Conservation (phyloP, 35 echinoderm and acorn worm genomes). For the Stichopus chloronotus region DNA sequence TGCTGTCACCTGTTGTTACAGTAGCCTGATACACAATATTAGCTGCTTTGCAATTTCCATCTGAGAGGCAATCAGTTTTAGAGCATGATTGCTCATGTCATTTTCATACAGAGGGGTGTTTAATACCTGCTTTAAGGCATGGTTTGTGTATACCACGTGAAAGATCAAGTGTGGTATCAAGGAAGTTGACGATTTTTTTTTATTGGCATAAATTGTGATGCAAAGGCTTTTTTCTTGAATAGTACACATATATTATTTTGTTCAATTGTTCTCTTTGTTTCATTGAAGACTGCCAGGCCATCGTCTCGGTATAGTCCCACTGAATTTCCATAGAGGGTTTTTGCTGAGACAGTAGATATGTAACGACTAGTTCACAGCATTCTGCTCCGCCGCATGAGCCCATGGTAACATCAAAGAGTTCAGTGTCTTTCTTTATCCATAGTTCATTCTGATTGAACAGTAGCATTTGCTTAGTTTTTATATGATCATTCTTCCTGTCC, state of each 20-base stretch:
- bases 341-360: no score
- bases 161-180: no score
- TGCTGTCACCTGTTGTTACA: no score
- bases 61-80: background rate
- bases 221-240: conserved; percentile 13
- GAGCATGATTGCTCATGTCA: background rate
- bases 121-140: background rate
- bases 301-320: conserved; percentile 18
- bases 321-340: background rate
- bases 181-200: conserved; percentile 3
- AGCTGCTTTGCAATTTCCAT: no score
- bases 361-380: no score
- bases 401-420: conserved; percentile 54
- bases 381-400: conserved; percentile 47
- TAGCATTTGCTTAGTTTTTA: conserved; percentile 35
- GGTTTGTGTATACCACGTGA: background rate
- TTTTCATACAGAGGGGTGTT: conserved; percentile 1
- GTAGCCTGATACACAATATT: no score
- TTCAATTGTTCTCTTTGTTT: background rate
- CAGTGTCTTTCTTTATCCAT: conserved; percentile 43
- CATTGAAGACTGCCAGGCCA: no score
- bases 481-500: conserved; percentile 30
- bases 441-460: conserved; percentile 47
- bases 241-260: background rate
- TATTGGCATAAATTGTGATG: background rate